Conservation (phyloP, 2,797 vertebrate genomes). For the Clarias platycephalus region DNA sequence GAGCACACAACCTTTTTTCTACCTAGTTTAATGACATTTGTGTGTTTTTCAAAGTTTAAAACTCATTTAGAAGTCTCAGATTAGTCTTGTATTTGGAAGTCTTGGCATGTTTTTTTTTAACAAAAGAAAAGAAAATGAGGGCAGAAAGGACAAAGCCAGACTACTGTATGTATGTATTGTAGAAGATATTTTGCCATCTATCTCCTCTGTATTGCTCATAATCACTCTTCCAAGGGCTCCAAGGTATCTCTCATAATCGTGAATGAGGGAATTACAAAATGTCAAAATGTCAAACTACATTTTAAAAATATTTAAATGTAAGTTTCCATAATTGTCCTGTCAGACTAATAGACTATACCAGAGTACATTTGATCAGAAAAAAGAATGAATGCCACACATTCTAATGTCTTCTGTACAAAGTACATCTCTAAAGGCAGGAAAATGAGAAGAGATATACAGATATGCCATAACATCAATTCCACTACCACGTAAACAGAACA, state of each 20-base stretch:
- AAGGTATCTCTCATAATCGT: conserved; percentile 60
- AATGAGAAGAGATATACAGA: neutral
- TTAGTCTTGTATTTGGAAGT: conserved; percentile 19
- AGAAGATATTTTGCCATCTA: conserved; percentile 42
- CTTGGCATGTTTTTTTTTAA: conserved; percentile 18
- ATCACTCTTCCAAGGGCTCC: conserved; percentile 61
- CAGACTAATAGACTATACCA: conserved; percentile 59
- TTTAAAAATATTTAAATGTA: conserved; percentile 56
- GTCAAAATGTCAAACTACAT: conserved; percentile 68
- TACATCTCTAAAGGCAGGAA: neutral
- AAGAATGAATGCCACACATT: conserved; percentile 43
- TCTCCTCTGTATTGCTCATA: conserved; percentile 56
- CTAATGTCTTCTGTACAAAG: neutral
- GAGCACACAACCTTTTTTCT: neutral
- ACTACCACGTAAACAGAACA: too few relatives aligned
- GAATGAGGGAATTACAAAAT: conserved; percentile 50
- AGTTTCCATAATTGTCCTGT: conserved; percentile 69
- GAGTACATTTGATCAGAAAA: conserved; percentile 36
- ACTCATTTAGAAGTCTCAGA: conserved; percentile 23
- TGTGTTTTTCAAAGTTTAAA: conserved; percentile 26
- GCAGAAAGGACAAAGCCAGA: conserved; percentile 36
- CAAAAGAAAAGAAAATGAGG: neutral
- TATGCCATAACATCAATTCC: too few relatives aligned
- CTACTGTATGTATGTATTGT: conserved; percentile 25
- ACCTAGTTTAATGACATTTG: conserved; percentile 12